A percentile compares a stretch with the other conserved stretches of the same genome.
Evolutionary conservation across 2,113 vertebrate species (phyloP).

Genomic region (Progne subis): DNA sequence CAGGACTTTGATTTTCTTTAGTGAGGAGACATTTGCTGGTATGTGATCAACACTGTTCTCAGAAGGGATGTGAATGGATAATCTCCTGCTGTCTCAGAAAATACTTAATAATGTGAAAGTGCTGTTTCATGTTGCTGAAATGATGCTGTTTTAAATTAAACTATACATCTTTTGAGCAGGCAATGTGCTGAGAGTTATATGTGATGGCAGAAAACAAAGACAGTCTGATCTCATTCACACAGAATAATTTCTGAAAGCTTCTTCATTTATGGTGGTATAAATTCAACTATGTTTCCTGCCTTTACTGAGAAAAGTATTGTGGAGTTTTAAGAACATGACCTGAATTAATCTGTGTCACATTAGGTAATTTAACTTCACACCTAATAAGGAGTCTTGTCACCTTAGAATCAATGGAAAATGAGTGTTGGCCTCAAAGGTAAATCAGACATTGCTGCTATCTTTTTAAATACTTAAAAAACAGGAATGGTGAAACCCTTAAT

Average conservation of each 20-base stretch:
- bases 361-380: neutral
- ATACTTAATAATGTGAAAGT: neutral
- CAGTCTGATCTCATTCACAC: neutral
- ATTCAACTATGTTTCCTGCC: neutral
- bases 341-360: neutral
- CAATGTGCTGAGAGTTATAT: neutral
- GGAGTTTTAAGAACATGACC: neutral
- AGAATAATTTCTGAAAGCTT: neutral
- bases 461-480: neutral
- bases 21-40: neutral
- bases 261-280: neutral
- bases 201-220: neutral
- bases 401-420: neutral
- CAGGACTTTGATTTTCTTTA: neutral
- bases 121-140: neutral
- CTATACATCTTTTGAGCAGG: neutral
- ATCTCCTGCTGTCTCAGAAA: neutral
- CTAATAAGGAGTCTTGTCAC: neutral
- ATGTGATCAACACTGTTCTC: neutral
- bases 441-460: neutral
- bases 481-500: neutral
- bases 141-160: slow-evolving; percentile 20
- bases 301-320: neutral
- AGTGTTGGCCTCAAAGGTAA: neutral
- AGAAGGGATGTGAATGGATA: neutral